These are phyloP conservation scores for Doryteuthis pealeii DNA, from an alignment of 1,140 invertebrate species.

Conservation along the genomic window DNA sequence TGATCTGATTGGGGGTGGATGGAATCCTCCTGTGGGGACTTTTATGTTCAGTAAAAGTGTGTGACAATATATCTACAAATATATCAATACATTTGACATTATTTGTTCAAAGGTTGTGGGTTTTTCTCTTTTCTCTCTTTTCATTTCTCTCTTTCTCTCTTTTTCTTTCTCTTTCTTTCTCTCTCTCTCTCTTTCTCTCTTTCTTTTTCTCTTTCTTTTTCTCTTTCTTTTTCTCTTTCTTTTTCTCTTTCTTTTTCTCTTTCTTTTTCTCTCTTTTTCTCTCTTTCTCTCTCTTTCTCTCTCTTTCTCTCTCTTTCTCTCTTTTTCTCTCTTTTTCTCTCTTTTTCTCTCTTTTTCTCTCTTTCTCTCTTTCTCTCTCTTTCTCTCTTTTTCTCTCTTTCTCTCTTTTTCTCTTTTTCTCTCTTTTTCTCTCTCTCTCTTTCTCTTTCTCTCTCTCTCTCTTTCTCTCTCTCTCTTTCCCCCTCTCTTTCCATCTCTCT, in stretches of 20 bases:
- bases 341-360: conserved; percentile 59
- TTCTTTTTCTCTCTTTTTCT: conserved; percentile 5
- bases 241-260: conserved; percentile 12
- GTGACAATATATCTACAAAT: too few species aligned
- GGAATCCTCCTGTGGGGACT: too few species aligned
- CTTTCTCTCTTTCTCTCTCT: conserved; percentile 64
- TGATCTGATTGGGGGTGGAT: too few species aligned
- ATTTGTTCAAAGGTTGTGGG: too few species aligned
- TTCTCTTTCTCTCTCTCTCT: neutral
- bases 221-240: neutral
- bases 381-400: conserved; percentile 50
- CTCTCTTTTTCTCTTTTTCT: neutral
- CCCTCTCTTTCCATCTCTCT: neutral
- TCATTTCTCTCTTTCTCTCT: conserved; percentile 14
- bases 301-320: conserved; percentile 60
- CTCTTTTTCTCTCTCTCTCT: neutral
- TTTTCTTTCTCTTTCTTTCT: conserved; percentile 10
- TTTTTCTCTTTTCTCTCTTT: neutral
- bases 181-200: neutral
- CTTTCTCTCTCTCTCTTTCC: neutral
- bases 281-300: neutral
- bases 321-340: conserved; percentile 61
- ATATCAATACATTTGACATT: too few species aligned
- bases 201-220: conserved; percentile 9
- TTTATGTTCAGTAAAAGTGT: too few species aligned